phyloP scores from a whole-genome alignment of 2,888 invertebrate genomes.

The Nycteola revayana region DNA sequence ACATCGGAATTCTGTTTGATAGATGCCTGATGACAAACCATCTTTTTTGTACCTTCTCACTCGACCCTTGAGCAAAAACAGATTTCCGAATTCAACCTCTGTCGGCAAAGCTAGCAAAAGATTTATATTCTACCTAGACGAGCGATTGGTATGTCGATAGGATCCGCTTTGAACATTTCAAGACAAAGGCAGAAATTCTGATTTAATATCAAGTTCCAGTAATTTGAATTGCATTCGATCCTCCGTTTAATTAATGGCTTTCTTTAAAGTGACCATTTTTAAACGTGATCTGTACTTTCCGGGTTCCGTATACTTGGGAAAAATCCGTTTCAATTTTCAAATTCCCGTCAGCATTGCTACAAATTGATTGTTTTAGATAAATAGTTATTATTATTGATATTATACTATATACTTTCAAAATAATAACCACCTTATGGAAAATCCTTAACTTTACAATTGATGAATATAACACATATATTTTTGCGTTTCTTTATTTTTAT shows the following conservation, averaged over 20 bases:
- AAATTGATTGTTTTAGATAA: too few species aligned
- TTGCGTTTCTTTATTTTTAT: too few species aligned
- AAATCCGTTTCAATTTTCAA: too few species aligned
- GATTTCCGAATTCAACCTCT: slow-evolving; percentile 50
- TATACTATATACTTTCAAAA: too few species aligned
- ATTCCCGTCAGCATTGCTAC: too few species aligned
- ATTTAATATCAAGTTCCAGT: slow-evolving; percentile 28
- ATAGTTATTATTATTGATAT: too few species aligned
- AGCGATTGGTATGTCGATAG: slow-evolving; percentile 50
- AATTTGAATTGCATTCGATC: slow-evolving; percentile 25
- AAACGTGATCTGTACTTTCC: too few species aligned
- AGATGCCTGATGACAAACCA: slow-evolving; percentile 41
- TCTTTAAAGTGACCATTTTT: slow-evolving; percentile 16
- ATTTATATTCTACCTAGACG: slow-evolving; percentile 60
- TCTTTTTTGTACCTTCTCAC: slow-evolving; percentile 50
- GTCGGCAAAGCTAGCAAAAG: slow-evolving; percentile 50
- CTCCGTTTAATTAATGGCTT: slow-evolving; percentile 26
- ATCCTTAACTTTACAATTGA: too few species aligned
- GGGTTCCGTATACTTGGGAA: too few species aligned
- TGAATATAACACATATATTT: too few species aligned
- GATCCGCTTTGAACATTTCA: slow-evolving; percentile 40
- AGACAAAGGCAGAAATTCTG: slow-evolving; percentile 34
- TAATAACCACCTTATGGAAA: too few species aligned
- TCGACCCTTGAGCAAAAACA: slow-evolving; percentile 64
- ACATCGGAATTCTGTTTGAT: neutral